These are phyloP conservation scores for Lepidocyrtinus sp. DNA, from an alignment of 2,888 invertebrate genomes.

Conservation along the genomic window DNA sequence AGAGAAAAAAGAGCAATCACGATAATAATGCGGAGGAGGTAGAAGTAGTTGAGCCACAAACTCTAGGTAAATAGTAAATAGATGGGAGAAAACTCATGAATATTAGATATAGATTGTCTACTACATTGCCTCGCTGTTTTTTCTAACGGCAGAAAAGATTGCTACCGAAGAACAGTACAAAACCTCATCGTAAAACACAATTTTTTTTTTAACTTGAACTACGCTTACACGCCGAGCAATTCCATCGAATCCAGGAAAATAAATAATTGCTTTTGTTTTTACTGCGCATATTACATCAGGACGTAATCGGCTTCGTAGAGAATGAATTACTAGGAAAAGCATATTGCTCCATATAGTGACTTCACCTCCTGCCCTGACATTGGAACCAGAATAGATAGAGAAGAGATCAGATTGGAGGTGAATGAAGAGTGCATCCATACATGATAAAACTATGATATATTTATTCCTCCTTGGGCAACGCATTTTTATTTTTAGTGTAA, in stretches of 20 bases:
- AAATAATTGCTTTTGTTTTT: no score
- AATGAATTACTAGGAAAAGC: neutral
- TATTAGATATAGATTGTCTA: neutral
- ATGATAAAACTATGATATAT: neutral
- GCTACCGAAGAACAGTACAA: neutral
- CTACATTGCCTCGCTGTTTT: neutral
- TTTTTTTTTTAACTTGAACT: neutral
- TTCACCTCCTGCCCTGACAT: neutral
- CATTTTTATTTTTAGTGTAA: neutral
- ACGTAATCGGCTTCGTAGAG: neutral
- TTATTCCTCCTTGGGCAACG: neutral
- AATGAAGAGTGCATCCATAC: neutral
- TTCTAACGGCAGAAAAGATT: neutral
- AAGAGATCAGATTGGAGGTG: neutral
- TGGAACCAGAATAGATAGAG: neutral
- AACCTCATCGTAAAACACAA: neutral
- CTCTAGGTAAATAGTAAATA: neutral
- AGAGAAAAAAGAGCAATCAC: slow-evolving; percentile 53
- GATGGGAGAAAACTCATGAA: neutral
- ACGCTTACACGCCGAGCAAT: neutral
- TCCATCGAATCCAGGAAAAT: neutral
- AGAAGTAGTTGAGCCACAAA: slow-evolving; percentile 1
- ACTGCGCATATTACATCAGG: neutral
- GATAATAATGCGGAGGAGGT: slow-evolving; percentile 45
- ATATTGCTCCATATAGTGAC: neutral